Conservation (phyloP, 2,113 vertebrate genomes). For the Aspiorhynchus laticeps region DNA sequence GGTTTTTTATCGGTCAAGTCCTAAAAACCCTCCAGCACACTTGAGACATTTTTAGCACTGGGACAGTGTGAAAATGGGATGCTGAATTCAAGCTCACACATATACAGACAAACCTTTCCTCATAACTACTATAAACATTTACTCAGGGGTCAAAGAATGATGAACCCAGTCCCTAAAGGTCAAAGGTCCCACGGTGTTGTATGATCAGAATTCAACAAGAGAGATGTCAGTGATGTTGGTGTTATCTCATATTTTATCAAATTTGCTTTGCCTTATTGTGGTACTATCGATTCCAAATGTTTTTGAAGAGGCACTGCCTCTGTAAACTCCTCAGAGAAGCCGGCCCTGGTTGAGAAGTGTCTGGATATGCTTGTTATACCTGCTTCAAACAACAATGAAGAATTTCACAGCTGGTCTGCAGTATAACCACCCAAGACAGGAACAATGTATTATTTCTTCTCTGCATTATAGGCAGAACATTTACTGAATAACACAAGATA, state of each 20-base stretch:
- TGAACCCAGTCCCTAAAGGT: neutral
- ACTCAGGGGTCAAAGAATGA: neutral
- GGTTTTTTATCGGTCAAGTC: neutral
- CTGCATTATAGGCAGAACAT: constrained; percentile 15
- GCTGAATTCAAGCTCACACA: neutral
- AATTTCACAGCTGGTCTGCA: constrained; percentile 27
- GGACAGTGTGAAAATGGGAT: neutral
- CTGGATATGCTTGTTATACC: constrained; percentile 5
- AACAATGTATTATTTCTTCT: constrained; percentile 18
- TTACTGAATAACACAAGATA: constrained; percentile 10
- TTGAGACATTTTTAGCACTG: neutral
- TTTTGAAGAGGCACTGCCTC: neutral
- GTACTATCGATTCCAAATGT: neutral
- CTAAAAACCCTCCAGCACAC: neutral
- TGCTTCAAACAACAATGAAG: neutral
- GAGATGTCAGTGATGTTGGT: neutral
- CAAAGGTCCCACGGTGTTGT: neutral
- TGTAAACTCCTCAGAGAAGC: neutral
- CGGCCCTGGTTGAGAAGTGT: neutral
- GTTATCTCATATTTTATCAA: neutral
- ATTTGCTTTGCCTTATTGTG: neutral
- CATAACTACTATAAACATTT: neutral
- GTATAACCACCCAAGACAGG: neutral
- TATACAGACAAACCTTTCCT: neutral
- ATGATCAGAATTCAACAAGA: neutral